Base-by-base conservation (phyloP, 2,888 invertebrate genomes). In the Pristionchus mayeri region DNA sequence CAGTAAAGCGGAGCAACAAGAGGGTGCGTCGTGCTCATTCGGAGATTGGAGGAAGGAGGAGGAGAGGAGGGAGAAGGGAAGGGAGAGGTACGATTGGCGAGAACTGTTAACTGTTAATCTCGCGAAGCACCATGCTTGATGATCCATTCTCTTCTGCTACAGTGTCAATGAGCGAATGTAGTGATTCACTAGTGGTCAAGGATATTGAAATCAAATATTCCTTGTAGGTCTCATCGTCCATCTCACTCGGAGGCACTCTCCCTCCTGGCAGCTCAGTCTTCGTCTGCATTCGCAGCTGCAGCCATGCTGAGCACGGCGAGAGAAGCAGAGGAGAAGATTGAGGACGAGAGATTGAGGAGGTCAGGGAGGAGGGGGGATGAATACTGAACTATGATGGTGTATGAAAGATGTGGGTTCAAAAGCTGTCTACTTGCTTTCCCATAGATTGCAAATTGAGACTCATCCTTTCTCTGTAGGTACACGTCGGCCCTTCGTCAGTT, bases 21-120 rank as follows among this genome's bases (percentile, higher is more conserved):
- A 80, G 24, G 80, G 48, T 3, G n/a, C 37, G 18, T 24, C 54
- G 34, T 27, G 57, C 57, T 24, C 48, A 24, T 80, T 50, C 48
- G 57, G 48, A 24, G 80, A 80, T 37, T 80, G 80, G 86, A 78
- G 71, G 44, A 50, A 87, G 86, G 3, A 80, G 87, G 40, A 85
- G 85, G 34, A 84, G 86, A 2, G 80, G 57, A 40, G 57, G 40
- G 30, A 9, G 37, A 18, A 18, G 4, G 50, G 30, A 30, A 40
- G 0, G 24, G 30, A 24, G 27, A 57, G 80, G 79, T 21, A 1
- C 52, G 48, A 7, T 21, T 11, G 54, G n/a, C n/a, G n/a, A n/a
- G n/a, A n/a, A n/a, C n/a, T n/a, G n/a, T n/a, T n/a, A n/a, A n/a
- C n/a, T n/a, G n/a, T n/a, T n/a, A n/a, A n/a, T n/a, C n/a, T n/a